Base-by-base conservation (phyloP, 1,140 invertebrate species). In the Drosophila pachea region DNA sequence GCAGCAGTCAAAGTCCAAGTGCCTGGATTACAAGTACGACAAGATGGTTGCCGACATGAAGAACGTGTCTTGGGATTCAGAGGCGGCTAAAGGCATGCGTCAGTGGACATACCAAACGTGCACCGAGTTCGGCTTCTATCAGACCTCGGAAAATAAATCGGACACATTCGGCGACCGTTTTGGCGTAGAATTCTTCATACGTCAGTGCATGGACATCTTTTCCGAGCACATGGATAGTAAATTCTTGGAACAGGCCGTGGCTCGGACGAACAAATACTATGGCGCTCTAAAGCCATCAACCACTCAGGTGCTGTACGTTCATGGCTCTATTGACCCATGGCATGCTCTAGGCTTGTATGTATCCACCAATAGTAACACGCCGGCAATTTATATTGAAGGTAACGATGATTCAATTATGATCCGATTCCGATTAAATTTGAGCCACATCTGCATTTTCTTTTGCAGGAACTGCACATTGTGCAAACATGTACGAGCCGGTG, bases 81-180 rank as follows among this genome's bases (percentile, higher is more conserved):
- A 91, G 49, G 84, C 77, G 50, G 89, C 91, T 4, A 92, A 93
- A 89, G 94, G 93, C 88, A 93, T 92, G 65, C 92, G 96, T 0
- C 95, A 97, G 84, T 98, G 97, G 97, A 94, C 92, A n/a, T 98
- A 97, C 87, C 97, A 98, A 89, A 98, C 97, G 0, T 99, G 97
- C 88, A 96, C 95, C 12, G 97, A 99, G 89, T 99, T 98, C 90
- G 97, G 97, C 22, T 98, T 97, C 86, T 98, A 94, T 90, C 97
- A 98, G 91, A 96, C 96, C 0, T 97, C 97, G 0, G 93, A 94
- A 9, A 92, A 92, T 4, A 90, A 91, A 31, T 90, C 92, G 0
- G 92, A 94, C 75, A 92, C 95, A 9, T 98, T 98, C 87, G 94
- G 96, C 0, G 90, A 94, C 78, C 90, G 92, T 9, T 96, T 98